These are phyloP conservation scores for Dorcus hopei DNA, from an alignment of 2,888 invertebrate species.

Conservation along the genomic window DNA sequence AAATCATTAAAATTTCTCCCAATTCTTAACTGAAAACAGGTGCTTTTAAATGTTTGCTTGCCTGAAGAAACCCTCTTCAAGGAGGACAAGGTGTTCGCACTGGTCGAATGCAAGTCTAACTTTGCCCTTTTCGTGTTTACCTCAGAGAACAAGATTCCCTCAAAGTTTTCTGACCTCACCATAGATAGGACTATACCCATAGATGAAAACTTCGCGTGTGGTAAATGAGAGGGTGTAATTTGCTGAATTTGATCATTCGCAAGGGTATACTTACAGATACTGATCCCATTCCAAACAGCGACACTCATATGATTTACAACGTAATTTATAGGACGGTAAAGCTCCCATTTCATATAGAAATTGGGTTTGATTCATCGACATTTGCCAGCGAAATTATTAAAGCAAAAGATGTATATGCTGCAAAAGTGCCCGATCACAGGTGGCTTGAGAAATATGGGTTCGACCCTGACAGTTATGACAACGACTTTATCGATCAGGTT, in stretches of 20 bases:
- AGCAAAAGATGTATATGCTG: slow-evolving; percentile 58
- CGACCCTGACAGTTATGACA: slow-evolving; percentile 8
- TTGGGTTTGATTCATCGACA: slow-evolving; percentile 62
- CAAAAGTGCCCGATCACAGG: slow-evolving; percentile 15
- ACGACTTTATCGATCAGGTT: slow-evolving; percentile 12
- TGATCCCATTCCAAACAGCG: slow-evolving; percentile 51
- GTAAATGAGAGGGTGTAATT: slow-evolving; percentile 37
- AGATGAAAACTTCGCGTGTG: slow-evolving; percentile 75
- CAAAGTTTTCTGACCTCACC: slow-evolving; percentile 71
- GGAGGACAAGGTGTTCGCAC: slow-evolving; percentile 55
- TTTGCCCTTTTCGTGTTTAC: slow-evolving; percentile 58
- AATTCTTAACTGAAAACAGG: slow-evolving; percentile 36
- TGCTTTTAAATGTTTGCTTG: slow-evolving; percentile 46
- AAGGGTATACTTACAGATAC: slow-evolving; percentile 50
- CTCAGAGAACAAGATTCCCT: slow-evolving; percentile 63
- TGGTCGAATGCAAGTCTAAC: slow-evolving; percentile 57
- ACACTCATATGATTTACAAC: slow-evolving; percentile 55
- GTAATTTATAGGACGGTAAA: slow-evolving; percentile 53
- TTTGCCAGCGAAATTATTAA: slow-evolving; percentile 73
- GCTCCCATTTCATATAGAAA: slow-evolving; percentile 55
- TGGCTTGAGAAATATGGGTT: slow-evolving; percentile 24
- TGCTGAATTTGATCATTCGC: slow-evolving; percentile 44
- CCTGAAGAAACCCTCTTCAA: slow-evolving; percentile 52
- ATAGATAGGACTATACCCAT: slow-evolving; percentile 79
- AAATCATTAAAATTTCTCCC: slow-evolving; percentile 6